Percentiles rank a stretch among this genome's conserved stretches.
Conservation (phyloP, 30 jellyfish, hydroid and myxozoan species). For the Cassiopea xamachana region DNA sequence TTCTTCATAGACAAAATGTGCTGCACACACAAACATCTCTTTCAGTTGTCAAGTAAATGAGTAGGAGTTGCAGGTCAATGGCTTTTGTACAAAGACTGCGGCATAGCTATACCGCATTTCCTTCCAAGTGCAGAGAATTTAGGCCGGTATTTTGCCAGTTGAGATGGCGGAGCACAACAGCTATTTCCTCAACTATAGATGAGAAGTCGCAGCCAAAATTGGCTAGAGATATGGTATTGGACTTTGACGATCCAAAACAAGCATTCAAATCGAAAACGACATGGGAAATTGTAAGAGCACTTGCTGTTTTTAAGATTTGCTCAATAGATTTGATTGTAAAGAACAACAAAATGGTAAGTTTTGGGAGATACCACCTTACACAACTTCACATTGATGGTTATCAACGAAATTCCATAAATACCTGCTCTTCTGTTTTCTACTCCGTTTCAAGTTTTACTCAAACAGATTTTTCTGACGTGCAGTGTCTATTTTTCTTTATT, state of each 20-base stretch:
- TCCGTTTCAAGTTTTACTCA: no score
- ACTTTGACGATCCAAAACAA: slow-evolving; percentile 71
- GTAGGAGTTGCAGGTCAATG: background rate
- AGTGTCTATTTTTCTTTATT: no score
- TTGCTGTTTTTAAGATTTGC: slow-evolving; percentile 79
- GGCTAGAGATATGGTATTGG: slow-evolving; percentile 36
- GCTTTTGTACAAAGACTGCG: slow-evolving; percentile 17
- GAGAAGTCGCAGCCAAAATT: slow-evolving; percentile 10
- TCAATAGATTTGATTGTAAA: slow-evolving; percentile 77
- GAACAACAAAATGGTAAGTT: slow-evolving; percentile 73
- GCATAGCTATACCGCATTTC: background rate
- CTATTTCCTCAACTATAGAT: slow-evolving; percentile 21
- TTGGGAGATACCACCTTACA: background rate
- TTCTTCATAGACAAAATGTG: background rate
- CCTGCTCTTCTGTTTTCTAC: background rate
- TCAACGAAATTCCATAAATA: background rate
- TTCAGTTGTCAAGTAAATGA: slow-evolving; percentile 1
- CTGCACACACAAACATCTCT: slow-evolving; percentile 10
- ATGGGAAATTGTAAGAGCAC: slow-evolving; percentile 88
- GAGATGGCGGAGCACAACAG: slow-evolving; percentile 62
- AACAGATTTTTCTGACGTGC: no score
- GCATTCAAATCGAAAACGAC: slow-evolving; percentile 89
- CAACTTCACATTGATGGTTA: background rate
- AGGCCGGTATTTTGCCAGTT: slow-evolving; percentile 14
- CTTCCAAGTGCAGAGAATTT: background rate